Evolutionary conservation across 2,888 invertebrate genomes (phyloP), one percentile per base, ranked within the genome.

Genomic region (Gerris lacustris): DNA sequence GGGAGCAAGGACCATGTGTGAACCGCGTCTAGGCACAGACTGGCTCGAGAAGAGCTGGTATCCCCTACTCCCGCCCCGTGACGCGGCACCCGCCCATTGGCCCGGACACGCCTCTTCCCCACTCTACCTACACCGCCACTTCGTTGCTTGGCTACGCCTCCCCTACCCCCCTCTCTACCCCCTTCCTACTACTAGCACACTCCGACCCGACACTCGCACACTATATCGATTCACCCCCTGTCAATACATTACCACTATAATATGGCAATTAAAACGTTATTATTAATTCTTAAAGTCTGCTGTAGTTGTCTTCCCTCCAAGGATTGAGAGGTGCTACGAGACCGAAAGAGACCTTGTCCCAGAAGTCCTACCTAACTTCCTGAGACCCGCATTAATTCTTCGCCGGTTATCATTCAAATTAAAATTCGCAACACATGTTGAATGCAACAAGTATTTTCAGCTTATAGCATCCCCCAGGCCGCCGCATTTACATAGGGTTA

Each of bases 1-100:
- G 74, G 76, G 77, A 75, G 75, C 74, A 75, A 73, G 68, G 71
- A 73, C 75, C 73, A 72, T 71, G 73, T 70, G 67, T 63, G 66
- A 67, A 69, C 72, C 44, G 66, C 67, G 71, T 66, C 69, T 70
- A 55, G 55, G 55, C 71, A 63, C 71, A 71, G 76, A 75, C 76
- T 75, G 75, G 44, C 71, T 67, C 45, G 67, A 79, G 79, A 78
- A 78, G 77, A 78, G 80, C 79, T 79, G 44, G 67, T 62, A 11
- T 67, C 73, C 75, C 79, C 77, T 77, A 82, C 77, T 76, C 81
- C 82, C 83, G 82, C 82, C 81, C 80, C 73, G 73, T 73, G 75
- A 72, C 75, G 73, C 74, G 73, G 76, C 74, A 69, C 73, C 69
- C 71, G 73, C 69, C 73, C 71, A 72, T 73, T 73, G 73, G 73